A percentile compares a stretch with the other conserved stretches of the same genome.
phyloP scores from a whole-genome alignment of 2,888 invertebrate species.

The Cosmopolites sordidus region DNA sequence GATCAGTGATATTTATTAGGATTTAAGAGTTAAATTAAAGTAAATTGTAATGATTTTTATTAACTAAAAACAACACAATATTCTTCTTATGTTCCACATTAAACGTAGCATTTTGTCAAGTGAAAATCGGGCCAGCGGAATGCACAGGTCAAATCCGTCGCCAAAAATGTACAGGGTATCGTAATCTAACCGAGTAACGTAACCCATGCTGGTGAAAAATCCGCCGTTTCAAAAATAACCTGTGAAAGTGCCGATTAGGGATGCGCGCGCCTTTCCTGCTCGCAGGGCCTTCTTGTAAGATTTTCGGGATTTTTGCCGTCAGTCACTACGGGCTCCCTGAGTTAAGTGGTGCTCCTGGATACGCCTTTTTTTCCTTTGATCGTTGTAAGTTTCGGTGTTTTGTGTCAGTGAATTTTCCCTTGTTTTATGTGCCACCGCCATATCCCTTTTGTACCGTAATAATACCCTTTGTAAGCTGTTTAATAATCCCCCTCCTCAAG shows the following conservation, averaged over 20 bases:
- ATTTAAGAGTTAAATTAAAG: too few relatives aligned
- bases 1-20: too few relatives aligned
- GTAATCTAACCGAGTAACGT: conserved; percentile 20
- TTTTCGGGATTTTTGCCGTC: conserved; percentile 28
- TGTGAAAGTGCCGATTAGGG: background rate
- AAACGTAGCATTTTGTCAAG: too few relatives aligned
- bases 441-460: too few relatives aligned
- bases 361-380: conserved; percentile 33
- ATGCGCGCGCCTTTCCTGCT: conserved; percentile 32
- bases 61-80: too few relatives aligned
- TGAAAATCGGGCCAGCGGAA: background rate
- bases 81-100: too few relatives aligned
- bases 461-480: too few relatives aligned
- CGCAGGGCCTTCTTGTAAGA: conserved; percentile 29
- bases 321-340: conserved; percentile 50
- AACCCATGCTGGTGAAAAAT: conserved; percentile 14
- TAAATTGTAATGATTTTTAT: too few relatives aligned
- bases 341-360: conserved; percentile 51
- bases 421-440: background rate
- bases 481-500: too few relatives aligned
- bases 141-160: conserved; percentile 22
- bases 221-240: conserved; percentile 18
- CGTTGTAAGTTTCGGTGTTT: conserved; percentile 38
- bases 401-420: conserved; percentile 39
- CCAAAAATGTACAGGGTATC: conserved; percentile 26